Evolutionary conservation across 2,113 vertebrate genomes (phyloP).

Genomic region (Lagopus leucura): DNA sequence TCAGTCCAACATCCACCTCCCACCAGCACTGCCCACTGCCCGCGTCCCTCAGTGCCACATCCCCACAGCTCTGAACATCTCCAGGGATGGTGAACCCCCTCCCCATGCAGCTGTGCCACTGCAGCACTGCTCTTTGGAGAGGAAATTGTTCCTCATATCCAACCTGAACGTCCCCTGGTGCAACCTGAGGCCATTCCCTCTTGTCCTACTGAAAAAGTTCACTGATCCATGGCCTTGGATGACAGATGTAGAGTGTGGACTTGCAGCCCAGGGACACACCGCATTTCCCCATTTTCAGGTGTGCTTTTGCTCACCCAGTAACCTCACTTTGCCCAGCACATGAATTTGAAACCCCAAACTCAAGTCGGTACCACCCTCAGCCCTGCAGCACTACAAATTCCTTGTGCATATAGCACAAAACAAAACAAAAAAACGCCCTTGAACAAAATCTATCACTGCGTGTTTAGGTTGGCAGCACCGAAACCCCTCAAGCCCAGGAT

Average conservation of each 20-base stretch:
- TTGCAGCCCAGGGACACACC: not conserved
- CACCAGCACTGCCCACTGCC: no score
- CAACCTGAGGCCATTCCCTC: no score
- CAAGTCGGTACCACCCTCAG: fast-evolving
- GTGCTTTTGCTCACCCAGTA: no score
- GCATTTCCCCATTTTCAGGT: not conserved
- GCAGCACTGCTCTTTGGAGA: no score
- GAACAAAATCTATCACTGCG: not conserved
- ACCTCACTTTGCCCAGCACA: fast-evolving
- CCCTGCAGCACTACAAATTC: fast-evolving
- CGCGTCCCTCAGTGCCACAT: no score
- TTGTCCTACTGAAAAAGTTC: not conserved
- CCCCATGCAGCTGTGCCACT: no score
- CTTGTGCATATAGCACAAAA: fast-evolving
- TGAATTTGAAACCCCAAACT: fast-evolving
- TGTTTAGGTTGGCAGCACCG: not conserved
- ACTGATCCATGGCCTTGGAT: not conserved
- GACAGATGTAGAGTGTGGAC: not conserved
- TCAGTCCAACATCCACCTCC: no score
- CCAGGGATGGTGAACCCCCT: no score
- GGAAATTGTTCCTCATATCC: no score
- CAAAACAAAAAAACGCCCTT: not conserved
- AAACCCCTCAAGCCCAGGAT: not conserved
- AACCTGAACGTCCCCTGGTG: no score
- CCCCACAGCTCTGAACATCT: no score